Conservation (phyloP, 2,797 vertebrate species). For the Choloepus didactylus region DNA sequence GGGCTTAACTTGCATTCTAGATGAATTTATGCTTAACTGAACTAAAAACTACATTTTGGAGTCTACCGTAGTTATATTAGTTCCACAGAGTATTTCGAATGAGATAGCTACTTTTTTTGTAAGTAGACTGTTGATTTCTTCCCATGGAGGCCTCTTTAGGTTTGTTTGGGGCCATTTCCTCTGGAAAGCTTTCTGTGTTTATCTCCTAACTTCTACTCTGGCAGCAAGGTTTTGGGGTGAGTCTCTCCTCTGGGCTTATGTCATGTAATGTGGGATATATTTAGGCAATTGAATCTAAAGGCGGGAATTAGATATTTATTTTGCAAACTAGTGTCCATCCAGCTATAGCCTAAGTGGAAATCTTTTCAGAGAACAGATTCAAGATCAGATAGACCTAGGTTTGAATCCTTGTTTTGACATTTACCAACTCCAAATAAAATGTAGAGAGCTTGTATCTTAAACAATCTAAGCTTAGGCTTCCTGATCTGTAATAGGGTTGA, state of each 20-base stretch:
- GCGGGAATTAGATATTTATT: neutral
- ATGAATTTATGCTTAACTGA: slow-evolving; percentile 40
- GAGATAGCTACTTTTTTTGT: neutral
- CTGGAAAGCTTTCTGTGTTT: neutral
- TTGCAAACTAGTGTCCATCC: neutral
- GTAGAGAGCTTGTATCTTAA: neutral
- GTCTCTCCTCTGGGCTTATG: neutral
- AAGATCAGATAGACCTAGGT: neutral
- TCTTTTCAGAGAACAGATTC: neutral
- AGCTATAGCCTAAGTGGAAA: neutral
- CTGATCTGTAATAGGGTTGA: neutral
- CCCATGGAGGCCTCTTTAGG: neutral
- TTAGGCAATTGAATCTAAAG: neutral
- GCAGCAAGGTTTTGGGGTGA: neutral
- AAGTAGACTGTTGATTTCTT: neutral
- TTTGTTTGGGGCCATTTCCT: neutral
- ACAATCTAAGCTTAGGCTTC: neutral
- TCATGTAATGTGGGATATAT: neutral
- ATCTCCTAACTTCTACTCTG: neutral
- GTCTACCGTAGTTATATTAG: neutral
- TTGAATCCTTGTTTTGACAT: slow-evolving; percentile 42
- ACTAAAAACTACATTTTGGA: neutral
- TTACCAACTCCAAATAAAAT: slow-evolving; percentile 16
- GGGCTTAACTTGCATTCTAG: neutral
- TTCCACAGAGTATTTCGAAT: neutral